phyloP scores from a whole-genome alignment of 2,113 vertebrate genomes.

The Acanthochromis polyacanthus region DNA sequence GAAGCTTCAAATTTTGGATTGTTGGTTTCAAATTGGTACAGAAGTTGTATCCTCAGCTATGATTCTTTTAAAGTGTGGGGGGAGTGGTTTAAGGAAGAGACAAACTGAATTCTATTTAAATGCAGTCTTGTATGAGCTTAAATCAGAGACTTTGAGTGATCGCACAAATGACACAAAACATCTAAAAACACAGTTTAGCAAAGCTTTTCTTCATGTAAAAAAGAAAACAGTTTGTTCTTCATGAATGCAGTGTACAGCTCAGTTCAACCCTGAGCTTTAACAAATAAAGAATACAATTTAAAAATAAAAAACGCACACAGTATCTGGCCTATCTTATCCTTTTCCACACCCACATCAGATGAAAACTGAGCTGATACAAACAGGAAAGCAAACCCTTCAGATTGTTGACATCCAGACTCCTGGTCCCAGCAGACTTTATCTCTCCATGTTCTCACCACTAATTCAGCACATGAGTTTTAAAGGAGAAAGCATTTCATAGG shows the following conservation, averaged over 20 bases:
- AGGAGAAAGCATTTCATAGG: conserved; percentile 40
- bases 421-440: conserved; percentile 28
- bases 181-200: too few relatives aligned
- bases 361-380: conserved; percentile 6
- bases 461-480: conserved; percentile 7
- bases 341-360: conserved; percentile 28
- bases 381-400: conserved; percentile 21
- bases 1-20: too few relatives aligned
- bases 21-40: too few relatives aligned
- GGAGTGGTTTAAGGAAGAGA: too few relatives aligned
- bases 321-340: neutral
- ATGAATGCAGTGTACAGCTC: neutral
- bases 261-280: neutral
- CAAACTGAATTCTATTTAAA: too few relatives aligned
- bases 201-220: too few relatives aligned
- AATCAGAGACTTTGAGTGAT: too few relatives aligned
- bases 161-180: too few relatives aligned
- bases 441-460: conserved; percentile 15
- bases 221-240: too few relatives aligned
- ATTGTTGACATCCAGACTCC: neutral
- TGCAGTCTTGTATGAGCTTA: too few relatives aligned
- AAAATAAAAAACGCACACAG: conserved; percentile 16
- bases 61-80: too few relatives aligned
- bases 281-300: neutral
- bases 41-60: too few relatives aligned